Conservation (phyloP, 2,797 vertebrate species). For the Oryzias sinensis region DNA sequence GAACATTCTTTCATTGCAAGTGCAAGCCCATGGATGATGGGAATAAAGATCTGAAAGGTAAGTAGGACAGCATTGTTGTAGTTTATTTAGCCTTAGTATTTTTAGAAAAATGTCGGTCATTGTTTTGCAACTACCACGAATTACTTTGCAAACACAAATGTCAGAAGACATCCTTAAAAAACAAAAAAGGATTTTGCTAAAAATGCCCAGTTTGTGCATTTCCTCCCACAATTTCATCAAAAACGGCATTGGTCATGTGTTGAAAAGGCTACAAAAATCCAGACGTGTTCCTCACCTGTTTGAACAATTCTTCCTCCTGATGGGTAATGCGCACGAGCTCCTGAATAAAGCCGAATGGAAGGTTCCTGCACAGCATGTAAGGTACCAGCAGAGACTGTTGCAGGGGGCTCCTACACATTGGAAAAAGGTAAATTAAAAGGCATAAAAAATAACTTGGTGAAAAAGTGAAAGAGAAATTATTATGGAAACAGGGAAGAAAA, state of each 20-base stretch:
- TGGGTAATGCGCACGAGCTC: constrained; percentile 95
- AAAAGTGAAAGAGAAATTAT: constrained; percentile 48
- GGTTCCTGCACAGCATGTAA: constrained; percentile 98
- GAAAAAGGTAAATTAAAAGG: neutral
- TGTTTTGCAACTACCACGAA: too few species aligned
- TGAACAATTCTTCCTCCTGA: constrained; percentile 94
- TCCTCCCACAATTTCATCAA: too few species aligned
- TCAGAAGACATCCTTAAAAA: too few species aligned
- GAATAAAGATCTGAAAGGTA: constrained; percentile 89
- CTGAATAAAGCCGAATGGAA: constrained; percentile 96
- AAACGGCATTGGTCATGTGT: too few species aligned
- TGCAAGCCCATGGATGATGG: constrained; percentile 93
- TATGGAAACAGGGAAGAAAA: constrained; percentile 47
- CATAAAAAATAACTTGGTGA: constrained; percentile 11
- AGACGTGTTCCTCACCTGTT: constrained; percentile 78
- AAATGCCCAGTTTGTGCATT: too few species aligned
- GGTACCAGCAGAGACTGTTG: constrained; percentile 95
- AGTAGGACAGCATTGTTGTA: constrained; percentile 1
- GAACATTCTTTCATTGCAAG: constrained; percentile 96
- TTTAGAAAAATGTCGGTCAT: neutral
- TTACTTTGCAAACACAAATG: too few species aligned
- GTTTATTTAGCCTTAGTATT: neutral
- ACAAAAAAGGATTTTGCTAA: too few species aligned
- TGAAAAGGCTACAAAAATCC: neutral
- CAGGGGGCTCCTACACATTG: constrained; percentile 81